Evolutionary conservation across 2,113 vertebrate species (phyloP).

Genomic region (Corythornis vintsioides): DNA sequence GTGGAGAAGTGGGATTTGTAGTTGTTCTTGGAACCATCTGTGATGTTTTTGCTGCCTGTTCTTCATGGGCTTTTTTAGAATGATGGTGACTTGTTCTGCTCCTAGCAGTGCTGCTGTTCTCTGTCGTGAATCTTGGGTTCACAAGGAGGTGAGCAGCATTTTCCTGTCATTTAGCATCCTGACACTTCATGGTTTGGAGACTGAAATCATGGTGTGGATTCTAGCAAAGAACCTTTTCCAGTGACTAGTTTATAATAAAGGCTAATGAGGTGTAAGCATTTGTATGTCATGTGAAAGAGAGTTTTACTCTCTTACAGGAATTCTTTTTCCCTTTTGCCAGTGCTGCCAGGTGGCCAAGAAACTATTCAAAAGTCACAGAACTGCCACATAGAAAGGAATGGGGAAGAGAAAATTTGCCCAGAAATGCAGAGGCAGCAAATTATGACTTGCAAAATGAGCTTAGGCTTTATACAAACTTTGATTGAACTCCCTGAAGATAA

Average conservation of each 20-base stretch:
- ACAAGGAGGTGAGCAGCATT: slow-evolving; percentile 62
- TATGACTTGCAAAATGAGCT: not conserved
- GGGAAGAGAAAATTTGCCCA: not conserved
- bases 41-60: not conserved
- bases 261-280: slow-evolving; percentile 43
- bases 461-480: not conserved
- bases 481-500: not conserved
- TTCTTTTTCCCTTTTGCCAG: slow-evolving; percentile 1
- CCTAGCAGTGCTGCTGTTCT: not conserved
- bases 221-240: slow-evolving; percentile 55
- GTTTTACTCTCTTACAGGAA: slow-evolving; percentile 17
- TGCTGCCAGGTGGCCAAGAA: not conserved
- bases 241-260: slow-evolving; percentile 46
- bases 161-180: slow-evolving; percentile 49
- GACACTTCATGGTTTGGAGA: slow-evolving; percentile 33
- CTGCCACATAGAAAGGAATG: not conserved
- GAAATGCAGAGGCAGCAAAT: not conserved
- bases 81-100: not conserved
- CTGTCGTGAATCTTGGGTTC: slow-evolving; percentile 67
- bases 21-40: not conserved
- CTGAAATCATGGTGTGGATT: slow-evolving; percentile 31
- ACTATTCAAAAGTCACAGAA: not conserved
- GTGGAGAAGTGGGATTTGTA: slow-evolving; percentile 30
- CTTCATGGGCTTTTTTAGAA: slow-evolving; percentile 27
- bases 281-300: not conserved